Base-by-base conservation (phyloP, 2,888 invertebrate genomes). In the Aleiodes leptofemur region DNA sequence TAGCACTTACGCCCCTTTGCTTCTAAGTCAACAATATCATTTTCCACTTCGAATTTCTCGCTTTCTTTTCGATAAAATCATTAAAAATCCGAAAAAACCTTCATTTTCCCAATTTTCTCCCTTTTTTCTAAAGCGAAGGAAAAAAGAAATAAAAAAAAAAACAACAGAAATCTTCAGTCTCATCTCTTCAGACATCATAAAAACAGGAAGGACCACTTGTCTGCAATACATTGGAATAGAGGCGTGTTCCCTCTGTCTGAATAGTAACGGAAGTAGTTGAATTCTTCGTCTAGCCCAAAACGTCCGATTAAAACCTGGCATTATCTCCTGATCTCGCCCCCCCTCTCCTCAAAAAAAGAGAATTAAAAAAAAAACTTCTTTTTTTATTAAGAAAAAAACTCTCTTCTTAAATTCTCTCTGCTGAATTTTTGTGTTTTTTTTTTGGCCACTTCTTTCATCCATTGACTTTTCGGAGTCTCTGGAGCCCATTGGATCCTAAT, bases 171-270 rank as follows among this genome's bases (percentile, higher is more conserved):
- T 23, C 23, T 23, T 1, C 1, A 23, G 23, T 23, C 23, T 23
- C 23, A 23, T 23, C 23, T 61, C 56, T 61, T 64, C 57, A 57
- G 51, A 59, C 59, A 29, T 76, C 75, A 79, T 77, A 73, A 85
- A 86, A 87, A 87, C 86, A 86, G 87, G 86, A 86, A 86, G 86
- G 81, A 83, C 86, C 86, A 87, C 85, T 87, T 87, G 83, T 82
- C 82, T 81, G 82, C 59, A 34, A 59, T 59, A 86, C 83, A 87
- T 86, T 86, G 81, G 83, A 82, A 8, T 38, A 7, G 8, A 38
- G 8, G 38, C 79, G 75, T 80, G 81, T 76, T 81, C 81, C 80
- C 78, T 77, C 78, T 56, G 48, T 51, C 43, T 23, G 23, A 68
- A 43, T 38, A 53, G 43, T 68, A 57, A 59, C 69, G 53, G 57